A percentile compares a stretch with the other conserved stretches of the same genome.
Conservation (phyloP, 2,888 invertebrate species). For the Camptogramma bilineatum region DNA sequence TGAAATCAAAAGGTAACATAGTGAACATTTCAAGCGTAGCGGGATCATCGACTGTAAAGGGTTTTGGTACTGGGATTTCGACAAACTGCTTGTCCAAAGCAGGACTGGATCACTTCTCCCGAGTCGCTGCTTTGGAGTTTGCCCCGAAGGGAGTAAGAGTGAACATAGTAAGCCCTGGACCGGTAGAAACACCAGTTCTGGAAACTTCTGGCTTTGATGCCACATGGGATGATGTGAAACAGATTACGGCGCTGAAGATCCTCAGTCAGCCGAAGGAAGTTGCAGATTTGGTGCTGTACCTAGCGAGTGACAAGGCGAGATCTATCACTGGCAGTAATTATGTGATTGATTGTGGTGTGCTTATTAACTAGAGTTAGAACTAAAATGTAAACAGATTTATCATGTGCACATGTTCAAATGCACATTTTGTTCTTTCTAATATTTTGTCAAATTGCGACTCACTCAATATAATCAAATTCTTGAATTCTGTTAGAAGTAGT, state of each 20-base stretch:
- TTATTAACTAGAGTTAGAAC: neutral
- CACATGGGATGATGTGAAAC: constrained; percentile 15
- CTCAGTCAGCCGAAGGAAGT: constrained; percentile 47
- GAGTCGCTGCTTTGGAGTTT: constrained; percentile 88
- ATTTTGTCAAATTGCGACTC: no score
- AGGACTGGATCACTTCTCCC: constrained; percentile 90
- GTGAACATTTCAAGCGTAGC: constrained; percentile 44
- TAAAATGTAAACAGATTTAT: no score
- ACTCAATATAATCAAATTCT: no score
- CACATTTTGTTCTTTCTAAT: no score
- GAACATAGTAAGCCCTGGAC: constrained; percentile 91
- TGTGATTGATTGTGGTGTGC: constrained; percentile 45
- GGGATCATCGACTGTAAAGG: neutral
- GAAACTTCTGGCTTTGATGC: constrained; percentile 50
- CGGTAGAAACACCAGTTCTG: constrained; percentile 75
- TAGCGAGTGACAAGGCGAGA: constrained; percentile 53
- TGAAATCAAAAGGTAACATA: constrained; percentile 49
- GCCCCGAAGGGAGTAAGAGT: constrained; percentile 86
- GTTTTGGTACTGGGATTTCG: constrained; percentile 7
- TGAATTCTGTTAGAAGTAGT: no score
- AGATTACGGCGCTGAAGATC: constrained; percentile 26
- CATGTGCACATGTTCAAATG: no score
- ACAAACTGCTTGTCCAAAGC: constrained; percentile 89
- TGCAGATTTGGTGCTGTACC: constrained; percentile 51
- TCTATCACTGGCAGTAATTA: constrained; percentile 45